Conservation (phyloP, 2,888 invertebrate genomes). For the Beris chalybata region DNA sequence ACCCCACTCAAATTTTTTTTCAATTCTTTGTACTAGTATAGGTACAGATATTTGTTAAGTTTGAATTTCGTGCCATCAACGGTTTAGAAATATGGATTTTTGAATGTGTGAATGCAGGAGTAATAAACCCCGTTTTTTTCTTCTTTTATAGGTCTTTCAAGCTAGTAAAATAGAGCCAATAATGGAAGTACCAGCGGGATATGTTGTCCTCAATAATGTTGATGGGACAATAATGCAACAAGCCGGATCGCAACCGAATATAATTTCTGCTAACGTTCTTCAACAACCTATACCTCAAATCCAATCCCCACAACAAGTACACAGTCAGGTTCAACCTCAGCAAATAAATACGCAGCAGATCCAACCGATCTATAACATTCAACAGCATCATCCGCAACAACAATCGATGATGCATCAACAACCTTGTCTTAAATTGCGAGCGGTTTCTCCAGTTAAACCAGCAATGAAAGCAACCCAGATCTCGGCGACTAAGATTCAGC, state of each 20-base stretch:
- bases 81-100: no score
- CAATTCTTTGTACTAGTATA: no score
- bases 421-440: slow-evolving; percentile 47
- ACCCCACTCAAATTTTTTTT: no score
- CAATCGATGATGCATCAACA: slow-evolving; percentile 30
- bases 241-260: slow-evolving; percentile 42
- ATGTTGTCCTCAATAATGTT: slow-evolving; percentile 69
- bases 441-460: slow-evolving; percentile 37
- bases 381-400: slow-evolving; percentile 33
- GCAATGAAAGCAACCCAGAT: slow-evolving; percentile 39
- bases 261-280: slow-evolving; percentile 57
- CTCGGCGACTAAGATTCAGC: slow-evolving; percentile 42
- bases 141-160: slow-evolving; percentile 69
- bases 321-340: slow-evolving; percentile 38
- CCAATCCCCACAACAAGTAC: slow-evolving; percentile 37
- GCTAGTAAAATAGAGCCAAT: slow-evolving; percentile 83
- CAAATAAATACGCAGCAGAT: slow-evolving; percentile 34
- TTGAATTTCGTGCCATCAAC: no score
- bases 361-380: slow-evolving; percentile 33
- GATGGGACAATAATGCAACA: slow-evolving; percentile 46
- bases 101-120: no score
- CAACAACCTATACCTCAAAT: slow-evolving; percentile 50
- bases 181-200: slow-evolving; percentile 73
- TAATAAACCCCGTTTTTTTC: no score
- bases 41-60: no score